phyloP scores from a whole-genome alignment of 2,888 invertebrate species.

The Eudasyphora cyanicolor region DNA sequence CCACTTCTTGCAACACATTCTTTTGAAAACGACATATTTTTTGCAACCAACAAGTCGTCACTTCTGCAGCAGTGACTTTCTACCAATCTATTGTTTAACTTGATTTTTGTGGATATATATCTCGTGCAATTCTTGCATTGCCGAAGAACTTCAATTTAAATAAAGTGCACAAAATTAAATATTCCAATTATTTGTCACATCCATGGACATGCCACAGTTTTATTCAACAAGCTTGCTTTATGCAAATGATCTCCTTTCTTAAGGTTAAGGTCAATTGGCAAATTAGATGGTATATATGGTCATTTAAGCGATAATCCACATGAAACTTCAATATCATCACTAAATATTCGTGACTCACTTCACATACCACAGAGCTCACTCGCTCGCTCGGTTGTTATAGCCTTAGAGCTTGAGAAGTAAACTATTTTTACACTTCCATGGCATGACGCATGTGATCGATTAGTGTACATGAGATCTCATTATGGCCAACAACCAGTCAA shows the following conservation, averaged over 20 bases:
- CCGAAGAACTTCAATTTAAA: no score
- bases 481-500: not conserved
- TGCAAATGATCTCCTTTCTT: not conserved
- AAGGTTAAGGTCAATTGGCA: conserved; percentile 9
- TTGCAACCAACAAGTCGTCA: no score
- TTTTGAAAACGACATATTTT: no score
- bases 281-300: not conserved
- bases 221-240: no score
- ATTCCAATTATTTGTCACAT: no score
- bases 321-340: conserved; percentile 6
- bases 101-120: no score
- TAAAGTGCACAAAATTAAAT: no score
- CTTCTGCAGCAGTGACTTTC: no score
- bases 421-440: conserved; percentile 23
- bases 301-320: conserved; percentile 5
- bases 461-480: conserved; percentile 31
- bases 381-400: no score
- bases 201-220: not conserved
- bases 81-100: no score
- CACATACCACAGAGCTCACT: not conserved
- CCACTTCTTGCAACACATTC: no score
- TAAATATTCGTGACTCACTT: conserved; percentile 12
- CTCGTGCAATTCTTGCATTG: no score
- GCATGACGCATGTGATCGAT: conserved; percentile 39
- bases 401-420: not conserved